Conservation (phyloP, 2,113 vertebrate species). For the Tragelaphus buxtoni region DNA sequence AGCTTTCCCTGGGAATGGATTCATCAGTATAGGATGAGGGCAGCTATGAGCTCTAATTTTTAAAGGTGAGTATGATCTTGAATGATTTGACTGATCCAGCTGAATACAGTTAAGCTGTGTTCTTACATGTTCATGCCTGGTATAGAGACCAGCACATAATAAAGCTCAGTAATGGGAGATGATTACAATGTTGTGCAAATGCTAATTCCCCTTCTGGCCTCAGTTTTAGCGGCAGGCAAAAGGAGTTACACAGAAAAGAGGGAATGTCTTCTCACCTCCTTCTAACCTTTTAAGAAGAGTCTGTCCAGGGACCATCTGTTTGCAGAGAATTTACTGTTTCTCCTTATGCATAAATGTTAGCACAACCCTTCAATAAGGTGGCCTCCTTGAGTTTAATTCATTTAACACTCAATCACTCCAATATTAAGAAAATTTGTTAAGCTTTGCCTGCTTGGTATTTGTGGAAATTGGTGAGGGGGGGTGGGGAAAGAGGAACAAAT, state of each 20-base stretch:
- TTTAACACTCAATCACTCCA: neutral
- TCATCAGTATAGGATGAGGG: neutral
- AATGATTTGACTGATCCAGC: neutral
- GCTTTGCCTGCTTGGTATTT: conserved; percentile 15
- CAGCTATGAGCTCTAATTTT: neutral
- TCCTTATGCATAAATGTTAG: neutral
- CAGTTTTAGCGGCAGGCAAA: neutral
- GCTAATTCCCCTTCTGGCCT: neutral
- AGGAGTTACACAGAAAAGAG: neutral
- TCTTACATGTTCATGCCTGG: neutral
- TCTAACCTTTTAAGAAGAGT: neutral
- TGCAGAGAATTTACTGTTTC: neutral
- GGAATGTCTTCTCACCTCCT: neutral
- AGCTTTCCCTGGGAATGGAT: neutral
- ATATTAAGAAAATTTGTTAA: conserved; percentile 28
- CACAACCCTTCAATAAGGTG: neutral
- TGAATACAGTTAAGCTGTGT: neutral
- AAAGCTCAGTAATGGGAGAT: neutral
- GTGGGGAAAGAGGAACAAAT: neutral
- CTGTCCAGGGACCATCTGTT: neutral
- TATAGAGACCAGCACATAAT: neutral
- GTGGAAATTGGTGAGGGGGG: neutral
- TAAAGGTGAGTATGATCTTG: neutral
- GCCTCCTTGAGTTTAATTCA: neutral
- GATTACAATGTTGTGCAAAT: neutral